Base-by-base conservation (phyloP, 2,113 vertebrate species). In the Alethe diademata region DNA sequence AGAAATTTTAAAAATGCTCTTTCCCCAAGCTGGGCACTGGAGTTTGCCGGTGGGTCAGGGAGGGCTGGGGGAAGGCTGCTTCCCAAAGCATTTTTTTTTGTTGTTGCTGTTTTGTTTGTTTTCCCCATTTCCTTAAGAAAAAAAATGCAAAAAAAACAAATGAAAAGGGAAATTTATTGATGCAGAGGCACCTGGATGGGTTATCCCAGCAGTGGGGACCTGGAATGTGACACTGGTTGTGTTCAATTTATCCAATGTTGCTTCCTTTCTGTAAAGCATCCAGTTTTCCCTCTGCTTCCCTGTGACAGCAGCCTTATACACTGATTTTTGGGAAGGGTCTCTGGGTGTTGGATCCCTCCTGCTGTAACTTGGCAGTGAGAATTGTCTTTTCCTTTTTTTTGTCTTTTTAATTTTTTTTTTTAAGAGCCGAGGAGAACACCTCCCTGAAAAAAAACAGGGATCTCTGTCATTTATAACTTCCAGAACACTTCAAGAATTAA, bases 381-480 rank as follows among this genome's bases (percentile, higher is more conserved):
- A 94, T 67, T 10, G 5, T 95, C 60, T 47, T 29, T 2, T 25
- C 33, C 14, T 19, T 20, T 14, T 3, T 14, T 50, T 25, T 4
- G 20, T 87, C 11, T 80, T 35, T 84, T 81, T 86, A 87, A 80
- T 6, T 26, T 24, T 78, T 60, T 87, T 88, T 91, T 85, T 82
- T 31, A 78, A 84, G 92, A 97, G 96, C 94, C 50, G 54, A 96
- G 85, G 96, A 84, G 79, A 95, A 78, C 96, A 75, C 72, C 60
- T 83, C 88, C 48, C 85, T 79, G 73, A 58, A 69, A 72, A 95
- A 74, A 70, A 95, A 74, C 61, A 86, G 23, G 82, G 92, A 53
- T 92, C 96, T 89, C 92, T 97, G 19, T 43, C 67, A 76, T 85
- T 92, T 65, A 13, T 78, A 84, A 76, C 96, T 97, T 97, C 94